These are phyloP conservation scores for Egretta garzetta DNA, from an alignment of 2,113 vertebrate genomes.

Conservation along the genomic window DNA sequence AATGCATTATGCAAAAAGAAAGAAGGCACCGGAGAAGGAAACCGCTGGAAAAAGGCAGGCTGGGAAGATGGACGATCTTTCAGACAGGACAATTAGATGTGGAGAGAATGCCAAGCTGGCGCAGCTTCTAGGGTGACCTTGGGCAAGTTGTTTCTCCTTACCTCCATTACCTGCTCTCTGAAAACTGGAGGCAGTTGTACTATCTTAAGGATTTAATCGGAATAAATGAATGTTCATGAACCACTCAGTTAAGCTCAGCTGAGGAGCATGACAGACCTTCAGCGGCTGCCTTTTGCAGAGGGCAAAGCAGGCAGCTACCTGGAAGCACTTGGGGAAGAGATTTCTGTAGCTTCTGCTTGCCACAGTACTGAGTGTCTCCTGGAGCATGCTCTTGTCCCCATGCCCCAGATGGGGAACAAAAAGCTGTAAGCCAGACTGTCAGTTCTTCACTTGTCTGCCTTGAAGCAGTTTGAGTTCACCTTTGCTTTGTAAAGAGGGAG, in stretches of 20 bases:
- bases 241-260: fast-evolving
- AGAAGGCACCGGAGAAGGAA: background rate
- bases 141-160: background rate
- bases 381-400: fast-evolving
- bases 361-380: background rate
- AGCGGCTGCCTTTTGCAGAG: background rate
- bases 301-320: background rate
- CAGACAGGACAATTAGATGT: background rate
- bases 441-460: background rate
- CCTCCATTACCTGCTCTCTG: background rate
- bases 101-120: background rate
- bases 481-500: background rate
- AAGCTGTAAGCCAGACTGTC: background rate
- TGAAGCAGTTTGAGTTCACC: background rate
- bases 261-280: background rate
- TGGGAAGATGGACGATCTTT: background rate
- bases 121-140: background rate
- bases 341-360: background rate
- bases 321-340: background rate
- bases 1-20: background rate
- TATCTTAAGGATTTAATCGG: background rate
- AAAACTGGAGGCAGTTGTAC: background rate
- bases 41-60: background rate
- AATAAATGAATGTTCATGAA: background rate
- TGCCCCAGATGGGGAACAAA: background rate